A percentile compares a stretch with the other conserved stretches of the same genome.
Conservation (phyloP, 1,140 invertebrate species). For the Trichomalopsis sarcophagae region DNA sequence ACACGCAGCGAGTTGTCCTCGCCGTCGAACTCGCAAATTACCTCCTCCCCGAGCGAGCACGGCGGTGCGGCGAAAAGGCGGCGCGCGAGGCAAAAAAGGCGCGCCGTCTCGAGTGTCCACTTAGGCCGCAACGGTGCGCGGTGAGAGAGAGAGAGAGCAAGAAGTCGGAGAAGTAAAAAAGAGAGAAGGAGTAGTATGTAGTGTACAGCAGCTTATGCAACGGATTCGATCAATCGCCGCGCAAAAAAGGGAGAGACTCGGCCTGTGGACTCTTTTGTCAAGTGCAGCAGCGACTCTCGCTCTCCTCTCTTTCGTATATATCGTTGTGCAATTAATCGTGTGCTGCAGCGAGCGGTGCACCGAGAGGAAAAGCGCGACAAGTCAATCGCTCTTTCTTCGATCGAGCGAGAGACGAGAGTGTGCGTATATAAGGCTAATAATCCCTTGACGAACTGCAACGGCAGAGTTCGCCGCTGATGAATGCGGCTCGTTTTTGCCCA, state of each 20-base stretch:
- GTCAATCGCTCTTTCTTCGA: slow-evolving; percentile 22
- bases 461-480: background rate
- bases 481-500: background rate
- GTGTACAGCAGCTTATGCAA: background rate
- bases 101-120: slow-evolving; percentile 38
- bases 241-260: slow-evolving; percentile 35
- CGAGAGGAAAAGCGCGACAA: slow-evolving; percentile 25
- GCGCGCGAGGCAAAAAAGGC: slow-evolving; percentile 20
- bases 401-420: background rate
- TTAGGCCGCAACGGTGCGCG: background rate
- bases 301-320: background rate
- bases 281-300: background rate
- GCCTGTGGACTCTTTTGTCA: background rate
- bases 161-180: background rate
- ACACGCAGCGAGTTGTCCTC: background rate
- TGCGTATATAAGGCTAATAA: slow-evolving; percentile 15
- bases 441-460: background rate
- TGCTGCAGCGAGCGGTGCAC: no score
- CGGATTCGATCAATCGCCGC: slow-evolving; percentile 15
- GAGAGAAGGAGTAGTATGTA: background rate
- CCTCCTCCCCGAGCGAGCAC: background rate
- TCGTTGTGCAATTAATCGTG: slow-evolving; percentile 47
- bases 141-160: background rate
- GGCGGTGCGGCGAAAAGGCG: background rate
- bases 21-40: background rate